Base-by-base conservation (phyloP, 2,113 vertebrate genomes). In the Accipiter virgatus region DNA sequence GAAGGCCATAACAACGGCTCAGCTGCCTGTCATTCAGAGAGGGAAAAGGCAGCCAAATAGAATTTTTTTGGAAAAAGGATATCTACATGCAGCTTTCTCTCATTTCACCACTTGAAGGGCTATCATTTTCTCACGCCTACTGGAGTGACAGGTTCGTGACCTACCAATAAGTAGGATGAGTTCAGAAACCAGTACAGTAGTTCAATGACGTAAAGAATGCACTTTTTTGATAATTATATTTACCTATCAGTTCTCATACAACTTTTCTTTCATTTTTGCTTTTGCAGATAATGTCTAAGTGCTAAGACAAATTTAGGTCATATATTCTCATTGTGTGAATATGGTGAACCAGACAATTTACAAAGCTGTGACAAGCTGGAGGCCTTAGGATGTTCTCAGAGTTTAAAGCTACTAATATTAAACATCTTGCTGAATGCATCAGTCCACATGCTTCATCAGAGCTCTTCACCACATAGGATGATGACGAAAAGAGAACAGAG, bases 201-300 rank as follows among this genome's bases (percentile, higher is more conserved):
- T 84, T 91, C 61, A 78, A 34, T 29, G n/a, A 77, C 31, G 25
- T 20, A 32, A 72, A 86, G 36, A 81, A 61, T 50, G 27, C 3
- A 21, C 13, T 52, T 59, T 47, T 85, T 36, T 11, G 6, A 26
- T 48, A 40, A 75, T 59, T 59, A 15, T 7, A 40, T 78, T 83
- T 81, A 40, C 13, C 6, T 43, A 42, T 56, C 48, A 27, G 42
- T 71, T 47, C 9, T 48, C 13, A 36, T 36, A 29, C 3, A 75
- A 81, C 2, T 6, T 65, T 70, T 67, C 26, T 83, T 71, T 74
- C 5, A 16, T 56, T 81, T 90, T 55, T 83, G 4, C 6, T 68
- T 16, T 78, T 0, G 2, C 32, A 59, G 47, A 42, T 53, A 81
- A 47, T 3, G 3, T 66, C 45, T 67, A 14, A 0, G 0, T 42